Base-by-base conservation (phyloP, 2,797 vertebrate genomes). In the Diplodus puntazzo region DNA sequence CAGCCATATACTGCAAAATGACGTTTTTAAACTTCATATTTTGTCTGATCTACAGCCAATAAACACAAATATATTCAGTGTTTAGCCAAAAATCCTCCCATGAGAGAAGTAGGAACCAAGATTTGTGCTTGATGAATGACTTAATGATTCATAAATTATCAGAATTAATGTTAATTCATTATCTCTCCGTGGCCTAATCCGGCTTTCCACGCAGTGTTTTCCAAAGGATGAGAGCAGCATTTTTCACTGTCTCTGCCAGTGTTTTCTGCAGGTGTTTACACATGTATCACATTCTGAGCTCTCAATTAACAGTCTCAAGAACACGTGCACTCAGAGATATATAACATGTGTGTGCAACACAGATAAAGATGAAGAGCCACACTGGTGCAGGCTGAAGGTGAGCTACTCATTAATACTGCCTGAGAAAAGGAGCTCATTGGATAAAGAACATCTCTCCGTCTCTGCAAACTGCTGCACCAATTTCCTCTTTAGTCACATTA, bases 381-480 rank as follows among this genome's bases (percentile, higher is more conserved):
- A 34, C 30, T 11, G 52, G 50, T 73, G 27, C 55, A 12, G 12
- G 21, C 9, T 73, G 12, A 73, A 54, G 21, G 72, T 70, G 60
- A 27, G 14, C 6, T 13, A 46, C 53, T 73, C 52, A 69, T 79
- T 79, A 64, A 69, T 62, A 42, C 30, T 25, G n/a, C 43, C 30
- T 34, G 61, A 75, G 60, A 80, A 54, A 39, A 64, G 62, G 61
- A 77, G 52, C 69, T 53, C 45, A 73, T 39, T 49, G 1, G 21
- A 39, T 34, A 73, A 27, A 25, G 11, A 25, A 69, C 42, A 10
- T 63, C 67, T 69, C 49, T 39, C n/a, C 25, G 3, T n/a, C 42
- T 68, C 30, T 34, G 65, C 52, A 58, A 63, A 64, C 62, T 53
- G 39, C 45, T 54, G 34, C 14, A 4, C 12, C 20, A 3, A 11